These are phyloP conservation scores for Heterodera schachtii DNA, from an alignment of 1,140 invertebrate species.

Conservation along the genomic window DNA sequence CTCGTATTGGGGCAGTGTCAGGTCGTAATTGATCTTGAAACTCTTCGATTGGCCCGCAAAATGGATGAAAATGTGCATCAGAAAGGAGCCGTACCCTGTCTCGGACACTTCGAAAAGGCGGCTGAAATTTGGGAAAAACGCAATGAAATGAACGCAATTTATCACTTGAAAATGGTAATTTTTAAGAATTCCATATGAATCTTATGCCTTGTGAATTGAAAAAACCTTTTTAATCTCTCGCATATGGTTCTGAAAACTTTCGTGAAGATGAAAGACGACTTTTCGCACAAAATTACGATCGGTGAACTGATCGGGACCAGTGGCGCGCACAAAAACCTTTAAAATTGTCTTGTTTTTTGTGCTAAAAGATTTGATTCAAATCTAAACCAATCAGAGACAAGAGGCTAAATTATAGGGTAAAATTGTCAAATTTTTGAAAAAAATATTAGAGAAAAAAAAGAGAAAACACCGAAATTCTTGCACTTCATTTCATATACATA, in stretches of 20 bases:
- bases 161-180: background rate
- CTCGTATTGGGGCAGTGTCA: background rate
- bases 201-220: background rate
- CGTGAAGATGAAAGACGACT: constrained; percentile 22
- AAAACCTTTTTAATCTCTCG: constrained; percentile 20
- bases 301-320: constrained; percentile 22
- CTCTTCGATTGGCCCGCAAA: constrained; percentile 21
- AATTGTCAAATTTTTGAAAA: too few relatives aligned
- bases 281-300: constrained; percentile 26
- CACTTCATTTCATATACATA: too few relatives aligned
- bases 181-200: background rate
- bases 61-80: constrained; percentile 8
- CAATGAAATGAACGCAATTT: background rate
- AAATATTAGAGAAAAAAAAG: too few relatives aligned
- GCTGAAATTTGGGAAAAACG: background rate
- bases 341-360: background rate
- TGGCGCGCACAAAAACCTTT: constrained; percentile 23
- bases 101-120: constrained; percentile 29
- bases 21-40: constrained; percentile 11
- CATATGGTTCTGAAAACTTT: constrained; percentile 21
- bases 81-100: constrained; percentile 23
- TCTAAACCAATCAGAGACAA: too few relatives aligned
- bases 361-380: too few relatives aligned
- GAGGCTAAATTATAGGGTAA: too few relatives aligned
- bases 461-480: too few relatives aligned